Evolutionary conservation across 2,113 vertebrate genomes (phyloP), one percentile per base, ranked within the genome.

Genomic region (Epinephelus lanceolatus): DNA sequence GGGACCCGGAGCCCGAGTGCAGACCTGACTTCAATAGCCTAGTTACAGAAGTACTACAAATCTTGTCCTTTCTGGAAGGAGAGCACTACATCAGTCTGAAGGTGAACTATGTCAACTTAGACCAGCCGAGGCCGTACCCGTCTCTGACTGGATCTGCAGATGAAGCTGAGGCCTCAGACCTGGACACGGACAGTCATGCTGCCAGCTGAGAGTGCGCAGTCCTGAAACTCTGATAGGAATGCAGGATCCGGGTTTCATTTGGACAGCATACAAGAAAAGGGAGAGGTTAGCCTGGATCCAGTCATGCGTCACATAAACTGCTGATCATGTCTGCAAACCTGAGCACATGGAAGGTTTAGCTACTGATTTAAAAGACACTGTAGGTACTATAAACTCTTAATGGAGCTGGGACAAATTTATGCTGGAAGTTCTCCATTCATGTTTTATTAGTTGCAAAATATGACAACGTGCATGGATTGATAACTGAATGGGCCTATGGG

Each of bases 61-160:
- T 99, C 79, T 91, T 95, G 27, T 92, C 94, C 11, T 72, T 80
- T 0, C 89, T 99, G 88, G 91, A 95, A 17, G 96, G 97, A 0
- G 96, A 99, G 84, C 97, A 96, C 92, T 99, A 99, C 1, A 97
- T 99, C 87, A 97, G 95, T 89, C 94, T 99, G 65, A 93, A 96
- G 0, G 91, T 95, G 37, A 96, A 95, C 75, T 99, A 99, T 0
- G 86, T 99, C 68, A 98, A 96, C 84, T 61, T 99, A 88, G 97
- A 97, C 67, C 92, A 90, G 3, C 86, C 88, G 0, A 91, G 93
- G 6, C 90, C 93, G 0, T 97, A 95, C 76, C 95, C 96, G 0
- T 62, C 90, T 4, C 61, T 93, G n/a, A 89, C 80, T 9, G 90
- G 72, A 5, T 89, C 94, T 1, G 90, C 19, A 0, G 95, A 91